phyloP scores from a whole-genome alignment of 2,888 invertebrate genomes.

The Anticlea derivata region DNA sequence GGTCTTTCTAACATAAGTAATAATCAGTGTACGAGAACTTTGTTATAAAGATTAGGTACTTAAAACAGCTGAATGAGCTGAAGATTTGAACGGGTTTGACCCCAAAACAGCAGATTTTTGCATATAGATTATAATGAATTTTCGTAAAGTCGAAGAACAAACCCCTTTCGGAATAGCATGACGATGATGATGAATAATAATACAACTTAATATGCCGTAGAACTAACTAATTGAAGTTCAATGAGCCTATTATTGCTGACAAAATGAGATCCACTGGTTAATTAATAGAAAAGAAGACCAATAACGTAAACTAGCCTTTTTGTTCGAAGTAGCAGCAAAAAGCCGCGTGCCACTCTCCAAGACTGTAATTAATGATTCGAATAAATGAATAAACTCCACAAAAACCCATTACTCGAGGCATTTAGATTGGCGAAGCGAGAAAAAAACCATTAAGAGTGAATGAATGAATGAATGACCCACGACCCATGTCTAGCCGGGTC shows the following conservation, averaged over 20 bases:
- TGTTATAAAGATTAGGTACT: too few relatives aligned
- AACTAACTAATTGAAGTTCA: conserved; percentile 9
- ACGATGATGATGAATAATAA: too few relatives aligned
- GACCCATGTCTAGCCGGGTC: conserved; percentile 47
- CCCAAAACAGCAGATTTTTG: too few relatives aligned
- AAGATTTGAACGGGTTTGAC: too few relatives aligned
- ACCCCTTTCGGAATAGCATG: too few relatives aligned
- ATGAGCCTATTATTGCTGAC: conserved; percentile 1
- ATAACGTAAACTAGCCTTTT: conserved; percentile 2
- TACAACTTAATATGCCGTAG: too few relatives aligned
- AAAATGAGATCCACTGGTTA: conserved; percentile 4
- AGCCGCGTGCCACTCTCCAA: conserved; percentile 14
- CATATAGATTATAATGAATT: too few relatives aligned
- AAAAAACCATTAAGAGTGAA: conserved; percentile 35
- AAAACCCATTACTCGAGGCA: conserved; percentile 31
- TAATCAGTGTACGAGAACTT: too few relatives aligned
- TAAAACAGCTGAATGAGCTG: too few relatives aligned
- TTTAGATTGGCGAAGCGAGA: conserved; percentile 37
- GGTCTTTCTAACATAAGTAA: too few relatives aligned
- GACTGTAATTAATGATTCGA: conserved; percentile 26
- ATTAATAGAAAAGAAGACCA: conserved; percentile 14
- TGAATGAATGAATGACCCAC: conserved; percentile 47
- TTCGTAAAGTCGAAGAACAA: too few relatives aligned
- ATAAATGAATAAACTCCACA: conserved; percentile 28
- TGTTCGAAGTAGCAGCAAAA: conserved; percentile 10